A percentile compares a stretch with the other conserved stretches of the same genome.
Evolutionary conservation across 2,797 vertebrate genomes (phyloP).

Genomic region (Psittacula echo): DNA sequence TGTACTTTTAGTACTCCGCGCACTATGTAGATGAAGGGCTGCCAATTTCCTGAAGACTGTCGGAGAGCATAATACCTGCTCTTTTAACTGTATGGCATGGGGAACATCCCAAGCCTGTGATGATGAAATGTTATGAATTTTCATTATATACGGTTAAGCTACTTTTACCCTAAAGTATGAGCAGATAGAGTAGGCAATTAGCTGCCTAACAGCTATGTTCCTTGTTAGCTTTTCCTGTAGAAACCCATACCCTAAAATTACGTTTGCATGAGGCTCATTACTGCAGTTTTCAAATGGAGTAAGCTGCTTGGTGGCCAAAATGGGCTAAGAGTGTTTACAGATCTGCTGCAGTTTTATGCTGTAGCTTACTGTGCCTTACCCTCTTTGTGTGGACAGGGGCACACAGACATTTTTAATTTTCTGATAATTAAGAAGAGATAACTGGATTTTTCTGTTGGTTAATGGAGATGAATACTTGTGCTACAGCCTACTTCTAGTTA

Average conservation of each 20-base stretch:
- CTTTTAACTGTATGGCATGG: background rate
- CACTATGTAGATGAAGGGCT: background rate
- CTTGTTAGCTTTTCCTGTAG: background rate
- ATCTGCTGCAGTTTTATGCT: background rate
- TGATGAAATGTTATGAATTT: background rate
- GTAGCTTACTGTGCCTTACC: background rate
- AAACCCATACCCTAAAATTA: background rate
- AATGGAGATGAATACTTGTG: background rate
- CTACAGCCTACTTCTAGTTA: background rate
- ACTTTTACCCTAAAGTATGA: background rate
- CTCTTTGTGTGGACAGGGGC: background rate
- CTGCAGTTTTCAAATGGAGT: background rate
- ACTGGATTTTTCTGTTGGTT: background rate
- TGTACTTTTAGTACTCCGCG: background rate
- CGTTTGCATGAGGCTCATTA: background rate
- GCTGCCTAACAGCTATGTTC: background rate
- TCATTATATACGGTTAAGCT: background rate
- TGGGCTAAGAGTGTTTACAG: background rate
- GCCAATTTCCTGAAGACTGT: background rate
- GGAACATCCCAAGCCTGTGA: background rate
- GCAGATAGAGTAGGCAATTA: background rate
- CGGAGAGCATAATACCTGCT: background rate
- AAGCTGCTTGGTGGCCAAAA: background rate
- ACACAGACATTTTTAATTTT: background rate
- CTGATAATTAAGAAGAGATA: background rate